Percentiles rank a stretch among this genome's conserved stretches.
Evolutionary conservation across 1,140 invertebrate species (phyloP).

Genomic region (Camponotus vicinus): DNA sequence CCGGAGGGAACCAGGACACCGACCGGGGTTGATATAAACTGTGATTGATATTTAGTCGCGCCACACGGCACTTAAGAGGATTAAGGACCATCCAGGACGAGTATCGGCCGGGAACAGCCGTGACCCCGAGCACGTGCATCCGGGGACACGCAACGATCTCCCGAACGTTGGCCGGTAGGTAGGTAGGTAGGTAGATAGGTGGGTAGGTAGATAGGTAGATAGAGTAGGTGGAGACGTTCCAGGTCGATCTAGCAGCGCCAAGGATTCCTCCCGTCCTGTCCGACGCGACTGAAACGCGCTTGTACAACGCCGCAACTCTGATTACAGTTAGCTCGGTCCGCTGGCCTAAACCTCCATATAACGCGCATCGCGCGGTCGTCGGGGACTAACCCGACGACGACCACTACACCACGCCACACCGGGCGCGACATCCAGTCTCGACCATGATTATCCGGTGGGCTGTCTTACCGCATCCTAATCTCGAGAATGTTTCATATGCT

Average conservation of each 20-base stretch:
- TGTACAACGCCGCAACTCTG: constrained; percentile 78
- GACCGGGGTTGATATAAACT: constrained; percentile 75
- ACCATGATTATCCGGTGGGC: constrained; percentile 56
- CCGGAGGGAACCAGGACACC: constrained; percentile 43
- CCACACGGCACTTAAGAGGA: constrained; percentile 84
- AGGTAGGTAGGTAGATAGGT: constrained; percentile 40
- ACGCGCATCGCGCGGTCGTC: constrained; percentile 75
- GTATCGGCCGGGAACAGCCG: constrained; percentile 75
- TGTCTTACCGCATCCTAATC: constrained; percentile 62
- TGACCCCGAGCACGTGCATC: constrained; percentile 60
- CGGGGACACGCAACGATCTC: constrained; percentile 51
- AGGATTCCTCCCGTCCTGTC: constrained; percentile 65
- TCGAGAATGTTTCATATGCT: constrained; percentile 57
- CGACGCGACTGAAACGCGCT: constrained; percentile 70
- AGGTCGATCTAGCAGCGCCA: constrained; percentile 68
- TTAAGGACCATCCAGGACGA: constrained; percentile 80
- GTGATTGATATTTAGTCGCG: constrained; percentile 85
- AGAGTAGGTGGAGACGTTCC: constrained; percentile 46
- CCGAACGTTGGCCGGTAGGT: constrained; percentile 42
- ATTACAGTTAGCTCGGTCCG: constrained; percentile 84
- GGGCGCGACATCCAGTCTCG: constrained; percentile 59
- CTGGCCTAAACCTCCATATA: constrained; percentile 82
- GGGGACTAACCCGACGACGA: constrained; percentile 72
- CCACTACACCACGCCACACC: constrained; percentile 52
- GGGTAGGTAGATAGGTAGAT: constrained; percentile 41